phyloP scores from a whole-genome alignment of 2,888 invertebrate genomes.

The Chrysopilus asiliformis region DNA sequence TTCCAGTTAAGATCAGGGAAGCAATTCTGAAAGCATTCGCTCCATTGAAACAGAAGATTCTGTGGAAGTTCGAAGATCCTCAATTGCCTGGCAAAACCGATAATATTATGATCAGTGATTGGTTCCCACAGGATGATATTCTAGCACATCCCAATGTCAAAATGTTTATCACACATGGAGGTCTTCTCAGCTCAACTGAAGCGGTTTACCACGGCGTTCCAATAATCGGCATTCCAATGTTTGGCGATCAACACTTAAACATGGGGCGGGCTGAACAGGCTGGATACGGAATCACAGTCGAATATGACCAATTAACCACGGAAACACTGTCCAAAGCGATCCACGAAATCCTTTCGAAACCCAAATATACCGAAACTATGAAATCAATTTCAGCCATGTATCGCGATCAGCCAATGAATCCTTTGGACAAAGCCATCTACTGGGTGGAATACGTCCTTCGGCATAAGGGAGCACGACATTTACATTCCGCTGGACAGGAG shows the following conservation, averaged over 20 bases:
- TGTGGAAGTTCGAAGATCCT: conserved; percentile 13
- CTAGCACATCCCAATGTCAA: conserved; percentile 37
- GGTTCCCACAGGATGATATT: no score
- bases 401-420: conserved; percentile 26
- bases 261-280: conserved; percentile 16
- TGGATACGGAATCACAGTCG: conserved; percentile 19
- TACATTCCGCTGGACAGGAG: conserved; percentile 26
- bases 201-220: conserved; percentile 35
- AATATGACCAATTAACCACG: conserved; percentile 18
- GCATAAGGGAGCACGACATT: conserved; percentile 27
- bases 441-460: conserved; percentile 30
- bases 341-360: conserved; percentile 17
- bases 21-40: conserved; percentile 19
- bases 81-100: conserved; percentile 9
- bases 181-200: conserved; percentile 38
- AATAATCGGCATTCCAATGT: conserved; percentile 32
- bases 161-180: conserved; percentile 42
- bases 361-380: conserved; percentile 19
- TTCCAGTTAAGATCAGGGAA: conserved; percentile 23
- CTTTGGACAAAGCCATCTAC: conserved; percentile 27
- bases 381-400: conserved; percentile 21
- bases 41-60: conserved; percentile 11
- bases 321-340: conserved; percentile 18
- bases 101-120: conserved; percentile 28
- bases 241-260: conserved; percentile 28